A percentile compares a stretch with the other conserved stretches of the same genome.
Evolutionary conservation across 2,888 invertebrate genomes (phyloP).

Genomic region (Agrochola circellaris): DNA sequence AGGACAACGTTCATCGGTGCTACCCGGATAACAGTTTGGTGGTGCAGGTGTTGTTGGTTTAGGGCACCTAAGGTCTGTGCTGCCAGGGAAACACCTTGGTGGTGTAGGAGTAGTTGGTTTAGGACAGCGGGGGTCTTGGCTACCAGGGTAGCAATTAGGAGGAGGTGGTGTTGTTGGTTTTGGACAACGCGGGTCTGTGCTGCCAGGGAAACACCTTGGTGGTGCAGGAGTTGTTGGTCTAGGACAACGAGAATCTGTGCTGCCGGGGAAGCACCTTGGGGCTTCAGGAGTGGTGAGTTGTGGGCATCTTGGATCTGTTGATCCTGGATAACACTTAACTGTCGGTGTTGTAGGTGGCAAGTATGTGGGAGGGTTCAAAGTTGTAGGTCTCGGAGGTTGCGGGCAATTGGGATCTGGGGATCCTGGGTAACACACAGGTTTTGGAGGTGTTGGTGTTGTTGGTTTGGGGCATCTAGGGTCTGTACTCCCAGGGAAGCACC

Average conservation of each 20-base stretch:
- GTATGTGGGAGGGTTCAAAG: conserved; percentile 70
- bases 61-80: conserved; percentile 44
- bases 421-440: conserved; percentile 50
- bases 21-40: neutral
- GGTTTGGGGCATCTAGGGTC: conserved; percentile 21
- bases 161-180: conserved; percentile 51
- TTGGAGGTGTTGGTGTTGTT: conserved; percentile 18
- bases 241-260: conserved; percentile 56
- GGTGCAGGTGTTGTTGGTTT: conserved; percentile 71
- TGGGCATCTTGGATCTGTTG: conserved; percentile 67
- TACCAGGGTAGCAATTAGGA: neutral
- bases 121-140: neutral
- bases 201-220: conserved; percentile 74
- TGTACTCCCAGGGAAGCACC: conserved; percentile 14
- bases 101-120: neutral
- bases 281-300: conserved; percentile 61
- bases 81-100: conserved; percentile 73
- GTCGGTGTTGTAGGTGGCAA: conserved; percentile 55
- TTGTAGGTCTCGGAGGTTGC: conserved; percentile 71
- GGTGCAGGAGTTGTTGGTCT: conserved; percentile 64
- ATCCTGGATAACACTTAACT: conserved; percentile 22
- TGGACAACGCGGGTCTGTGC: conserved; percentile 70
- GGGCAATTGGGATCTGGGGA: conserved; percentile 79
- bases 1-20: conserved; percentile 65
- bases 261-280: conserved; percentile 67